phyloP scores from a whole-genome alignment of 1,140 invertebrate genomes.

The honey bee (Apis mellifera) region DNA sequence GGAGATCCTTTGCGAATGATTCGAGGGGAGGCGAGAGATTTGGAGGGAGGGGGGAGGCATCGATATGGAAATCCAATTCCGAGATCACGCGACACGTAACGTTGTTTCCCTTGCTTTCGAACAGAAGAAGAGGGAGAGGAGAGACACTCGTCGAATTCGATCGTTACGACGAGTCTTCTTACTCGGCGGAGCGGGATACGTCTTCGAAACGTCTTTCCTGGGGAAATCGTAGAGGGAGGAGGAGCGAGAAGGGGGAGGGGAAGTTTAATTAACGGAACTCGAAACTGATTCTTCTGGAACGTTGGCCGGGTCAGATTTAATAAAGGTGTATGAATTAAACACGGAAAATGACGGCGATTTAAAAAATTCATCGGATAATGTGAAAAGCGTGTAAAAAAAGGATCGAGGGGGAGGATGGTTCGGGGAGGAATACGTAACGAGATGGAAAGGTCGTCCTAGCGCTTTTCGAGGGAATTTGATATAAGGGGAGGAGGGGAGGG shows the following conservation, averaged over 20 bases:
- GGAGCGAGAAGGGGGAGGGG: neutral
- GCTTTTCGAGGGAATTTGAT: neutral
- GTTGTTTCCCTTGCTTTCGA: conserved; percentile 17
- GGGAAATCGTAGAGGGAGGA: neutral
- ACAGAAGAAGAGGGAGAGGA: too few relatives aligned
- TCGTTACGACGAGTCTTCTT: neutral
- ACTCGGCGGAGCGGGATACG: neutral
- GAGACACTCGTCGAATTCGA: neutral
- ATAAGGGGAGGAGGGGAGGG: too few relatives aligned
- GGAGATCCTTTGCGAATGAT: neutral
- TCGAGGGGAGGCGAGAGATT: neutral
- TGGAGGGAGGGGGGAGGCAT: neutral
- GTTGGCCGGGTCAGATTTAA: conserved; percentile 10
- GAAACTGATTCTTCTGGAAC: neutral
- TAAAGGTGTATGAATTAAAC: conserved; percentile 34
- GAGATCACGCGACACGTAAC: conserved; percentile 28
- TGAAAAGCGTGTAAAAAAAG: neutral
- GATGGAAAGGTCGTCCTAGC: neutral
- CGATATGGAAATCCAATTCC: conserved; percentile 37
- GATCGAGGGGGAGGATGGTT: neutral
- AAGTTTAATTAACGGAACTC: conserved; percentile 42
- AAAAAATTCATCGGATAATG: conserved; percentile 29
- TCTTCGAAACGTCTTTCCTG: neutral
- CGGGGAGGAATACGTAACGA: neutral
- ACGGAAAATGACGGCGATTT: neutral